phyloP scores from a whole-genome alignment of 1,140 invertebrate species.

The Drosophila parabipectinata region DNA sequence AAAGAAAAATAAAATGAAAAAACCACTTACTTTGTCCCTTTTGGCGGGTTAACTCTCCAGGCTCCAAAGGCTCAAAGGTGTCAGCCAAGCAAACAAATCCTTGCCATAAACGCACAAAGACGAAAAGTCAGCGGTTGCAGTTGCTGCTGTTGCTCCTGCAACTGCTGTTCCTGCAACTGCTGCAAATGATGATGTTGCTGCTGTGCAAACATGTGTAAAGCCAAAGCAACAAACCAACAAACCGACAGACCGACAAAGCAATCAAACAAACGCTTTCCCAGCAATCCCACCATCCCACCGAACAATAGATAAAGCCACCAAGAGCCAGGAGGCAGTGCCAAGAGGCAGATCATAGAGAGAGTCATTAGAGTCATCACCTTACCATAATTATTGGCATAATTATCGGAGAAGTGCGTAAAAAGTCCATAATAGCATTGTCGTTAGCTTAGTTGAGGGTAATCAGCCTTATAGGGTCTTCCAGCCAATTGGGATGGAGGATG shows the following conservation, averaged over 20 bases:
- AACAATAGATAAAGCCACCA: conserved; percentile 48
- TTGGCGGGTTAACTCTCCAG: conserved; percentile 22
- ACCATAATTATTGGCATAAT: conserved; percentile 70
- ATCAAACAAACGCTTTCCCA: conserved; percentile 57
- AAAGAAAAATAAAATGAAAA: conserved; percentile 24
- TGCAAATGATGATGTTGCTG: conserved; percentile 41
- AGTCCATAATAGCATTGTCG: conserved; percentile 60
- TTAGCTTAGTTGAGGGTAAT: conserved; percentile 58
- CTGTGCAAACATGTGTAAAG: conserved; percentile 68
- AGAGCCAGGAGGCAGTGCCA: neutral
- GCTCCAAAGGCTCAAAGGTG: conserved; percentile 59
- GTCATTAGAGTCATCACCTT: conserved; percentile 63
- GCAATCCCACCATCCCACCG: conserved; percentile 25
- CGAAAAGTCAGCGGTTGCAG: conserved; percentile 49
- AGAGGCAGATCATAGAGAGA: conserved; percentile 45
- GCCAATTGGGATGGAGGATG: conserved; percentile 7
- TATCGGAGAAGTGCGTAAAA: conserved; percentile 47
- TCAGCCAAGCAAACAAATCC: conserved; percentile 74
- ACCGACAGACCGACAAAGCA: conserved; percentile 44
- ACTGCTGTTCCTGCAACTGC: conserved; percentile 21
- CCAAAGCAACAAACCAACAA: conserved; percentile 58
- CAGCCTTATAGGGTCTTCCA: conserved; percentile 24
- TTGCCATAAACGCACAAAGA: conserved; percentile 44
- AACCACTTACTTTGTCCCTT: conserved; percentile 71
- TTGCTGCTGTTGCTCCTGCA: conserved; percentile 16